These are phyloP conservation scores for Sparus aurata DNA, from an alignment of 2,797 vertebrate species.

Conservation along the genomic window DNA sequence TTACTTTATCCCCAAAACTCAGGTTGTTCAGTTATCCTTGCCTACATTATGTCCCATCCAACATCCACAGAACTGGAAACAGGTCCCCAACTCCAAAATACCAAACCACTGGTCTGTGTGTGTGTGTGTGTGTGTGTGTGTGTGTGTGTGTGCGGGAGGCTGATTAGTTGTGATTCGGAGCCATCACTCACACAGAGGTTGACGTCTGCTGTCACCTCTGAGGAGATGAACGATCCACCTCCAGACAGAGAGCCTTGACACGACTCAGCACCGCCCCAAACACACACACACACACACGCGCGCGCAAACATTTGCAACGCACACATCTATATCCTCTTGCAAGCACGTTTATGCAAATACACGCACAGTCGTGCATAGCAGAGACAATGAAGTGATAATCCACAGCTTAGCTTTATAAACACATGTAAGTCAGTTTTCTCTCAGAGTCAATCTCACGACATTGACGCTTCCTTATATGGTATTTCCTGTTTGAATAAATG, in stretches of 20 bases:
- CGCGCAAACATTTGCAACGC: neutral
- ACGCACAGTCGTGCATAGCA: neutral
- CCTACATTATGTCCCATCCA: neutral
- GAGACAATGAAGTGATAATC: conserved; percentile 40
- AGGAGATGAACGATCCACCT: conserved; percentile 69
- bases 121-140: conserved; percentile 14
- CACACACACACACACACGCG: conserved; percentile 25
- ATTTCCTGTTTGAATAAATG: conserved; percentile 13
- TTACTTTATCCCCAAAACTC: neutral
- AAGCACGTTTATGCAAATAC: neutral
- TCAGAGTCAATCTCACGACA: neutral
- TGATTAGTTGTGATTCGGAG: conserved; percentile 62
- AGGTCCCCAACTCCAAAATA: neutral
- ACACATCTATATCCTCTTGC: neutral
- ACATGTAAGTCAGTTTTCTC: neutral
- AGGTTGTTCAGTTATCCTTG: too few species aligned
- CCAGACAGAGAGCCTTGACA: conserved; percentile 64
- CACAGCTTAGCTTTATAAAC: conserved; percentile 28
- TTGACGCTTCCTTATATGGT: neutral
- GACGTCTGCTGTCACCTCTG: conserved; percentile 61
- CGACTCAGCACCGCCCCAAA: conserved; percentile 14
- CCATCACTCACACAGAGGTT: conserved; percentile 61
- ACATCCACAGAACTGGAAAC: neutral
- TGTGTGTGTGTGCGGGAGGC: conserved; percentile 17
- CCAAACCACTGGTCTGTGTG: neutral